Conservation (phyloP, 2,888 invertebrate species). For the Drosophila rellima region DNA sequence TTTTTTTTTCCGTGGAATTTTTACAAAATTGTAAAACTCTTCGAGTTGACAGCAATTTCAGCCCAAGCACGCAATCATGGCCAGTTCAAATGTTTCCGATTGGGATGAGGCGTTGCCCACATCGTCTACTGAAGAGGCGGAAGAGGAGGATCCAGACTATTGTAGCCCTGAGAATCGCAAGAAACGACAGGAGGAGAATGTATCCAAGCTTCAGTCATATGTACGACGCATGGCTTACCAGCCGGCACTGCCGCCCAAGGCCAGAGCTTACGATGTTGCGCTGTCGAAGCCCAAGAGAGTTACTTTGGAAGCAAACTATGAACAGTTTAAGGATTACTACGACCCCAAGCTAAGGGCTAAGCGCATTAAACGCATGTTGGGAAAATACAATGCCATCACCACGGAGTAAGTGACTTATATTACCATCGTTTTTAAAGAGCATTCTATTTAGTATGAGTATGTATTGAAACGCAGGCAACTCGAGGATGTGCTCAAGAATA, state of each 20-base stretch:
- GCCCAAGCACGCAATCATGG: slow-evolving; percentile 44
- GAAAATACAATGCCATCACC: slow-evolving; percentile 67
- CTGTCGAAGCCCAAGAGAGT: slow-evolving; percentile 66
- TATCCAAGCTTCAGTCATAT: slow-evolving; percentile 71
- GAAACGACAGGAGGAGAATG: slow-evolving; percentile 61
- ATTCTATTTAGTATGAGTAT: background rate
- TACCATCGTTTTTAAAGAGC: background rate
- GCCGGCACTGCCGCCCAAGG: slow-evolving; percentile 68
- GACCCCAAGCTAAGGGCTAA: slow-evolving; percentile 71
- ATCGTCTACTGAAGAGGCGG: slow-evolving; percentile 45
- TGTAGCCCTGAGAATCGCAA: slow-evolving; percentile 56
- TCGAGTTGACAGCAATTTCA: background rate
- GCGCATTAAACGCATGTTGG: slow-evolving; percentile 72
- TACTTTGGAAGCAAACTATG: slow-evolving; percentile 59
- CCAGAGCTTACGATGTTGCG: slow-evolving; percentile 62
- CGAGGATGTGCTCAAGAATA: slow-evolving; percentile 70
- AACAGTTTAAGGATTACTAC: slow-evolving; percentile 66
- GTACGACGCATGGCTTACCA: slow-evolving; percentile 79
- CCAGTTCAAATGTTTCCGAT: slow-evolving; percentile 68
- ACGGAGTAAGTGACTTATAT: slow-evolving; percentile 61
- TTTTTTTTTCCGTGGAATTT: slow-evolving; percentile 2
- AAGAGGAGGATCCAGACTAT: slow-evolving; percentile 64
- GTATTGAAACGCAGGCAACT: slow-evolving; percentile 63
- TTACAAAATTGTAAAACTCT: slow-evolving; percentile 14
- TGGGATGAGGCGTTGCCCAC: slow-evolving; percentile 76